Conservation (phyloP, 2,113 vertebrate genomes). For the Cebidichthys violaceus region DNA sequence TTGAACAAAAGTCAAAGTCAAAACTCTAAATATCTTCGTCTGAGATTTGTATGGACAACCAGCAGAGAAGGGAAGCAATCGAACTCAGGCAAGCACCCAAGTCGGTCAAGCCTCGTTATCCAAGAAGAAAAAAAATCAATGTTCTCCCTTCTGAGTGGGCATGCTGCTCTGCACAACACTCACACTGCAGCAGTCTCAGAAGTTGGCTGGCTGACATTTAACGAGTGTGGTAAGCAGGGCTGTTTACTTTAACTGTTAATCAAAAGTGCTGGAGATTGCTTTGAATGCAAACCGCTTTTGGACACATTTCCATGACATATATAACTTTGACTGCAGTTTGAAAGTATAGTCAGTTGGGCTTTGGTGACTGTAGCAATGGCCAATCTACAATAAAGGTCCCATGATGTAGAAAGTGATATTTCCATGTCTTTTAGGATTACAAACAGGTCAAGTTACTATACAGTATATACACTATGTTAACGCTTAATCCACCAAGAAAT, state of each 20-base stretch:
- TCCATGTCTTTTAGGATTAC: background rate
- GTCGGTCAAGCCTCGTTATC: constrained; percentile 72
- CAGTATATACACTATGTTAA: background rate
- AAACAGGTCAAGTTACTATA: background rate
- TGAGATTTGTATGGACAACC: constrained; percentile 57
- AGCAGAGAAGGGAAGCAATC: constrained; percentile 64
- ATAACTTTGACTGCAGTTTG: background rate
- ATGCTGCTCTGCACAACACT: constrained; percentile 49
- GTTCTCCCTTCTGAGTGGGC: constrained; percentile 63
- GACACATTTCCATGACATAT: background rate
- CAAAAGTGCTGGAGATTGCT: constrained; percentile 10
- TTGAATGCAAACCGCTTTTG: background rate
- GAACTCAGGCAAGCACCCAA: constrained; percentile 71
- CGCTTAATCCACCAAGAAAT: background rate
- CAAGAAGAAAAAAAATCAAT: constrained; percentile 64
- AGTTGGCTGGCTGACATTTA: constrained; percentile 62
- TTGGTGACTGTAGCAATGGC: background rate
- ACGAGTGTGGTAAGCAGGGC: constrained; percentile 24
- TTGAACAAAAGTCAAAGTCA: too few relatives aligned
- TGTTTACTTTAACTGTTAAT: constrained; percentile 54
- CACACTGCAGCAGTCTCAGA: constrained; percentile 28
- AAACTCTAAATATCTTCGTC: too few relatives aligned
- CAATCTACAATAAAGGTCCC: background rate
- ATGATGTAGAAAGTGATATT: background rate
- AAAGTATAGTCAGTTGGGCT: background rate